Base-by-base conservation (phyloP, 1,140 invertebrate species). In the Lepidurus apus region DNA sequence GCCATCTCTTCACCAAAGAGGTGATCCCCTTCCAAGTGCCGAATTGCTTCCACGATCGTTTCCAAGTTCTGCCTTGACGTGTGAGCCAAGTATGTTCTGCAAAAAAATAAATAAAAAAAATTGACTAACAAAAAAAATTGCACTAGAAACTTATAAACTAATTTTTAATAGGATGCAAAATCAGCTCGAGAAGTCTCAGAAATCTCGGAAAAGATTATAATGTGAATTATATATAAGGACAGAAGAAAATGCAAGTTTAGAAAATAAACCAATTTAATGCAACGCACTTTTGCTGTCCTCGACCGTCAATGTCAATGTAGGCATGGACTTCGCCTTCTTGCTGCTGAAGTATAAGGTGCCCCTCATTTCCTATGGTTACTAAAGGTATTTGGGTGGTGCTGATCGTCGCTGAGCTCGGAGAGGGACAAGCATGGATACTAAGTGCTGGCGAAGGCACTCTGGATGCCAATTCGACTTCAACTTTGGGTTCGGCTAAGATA, bases 21-120 rank as follows among this genome's bases (percentile, higher is more conserved):
- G 84, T 96, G 93, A 84, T 97, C 95, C 8, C 97, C 96, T 85
- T 99, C 97, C 78, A 99, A 86, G 83, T 97, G 96, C 47, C 96
- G 90, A 81, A 98, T 98, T 42, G 97, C 97, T 84, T 99, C 96
- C 9, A 98, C 95, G 80, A 99, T 98, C 1, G 97, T 98, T 84
- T 98, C 95, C 79, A 99, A 87, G 85, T 98, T 98, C 83, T 97
- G 93, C 53, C 95, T 89, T 74, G 94, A 95, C 43, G 93, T 93
- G 82, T 91, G 93, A 24, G 92, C 90, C 75, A 92, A 84, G 82
- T 92, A 93, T 9, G 93, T 84, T 43, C 90, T 88, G 81, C 3
- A 82, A 82, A n/a, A 75, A 74, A 76, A 82, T 43, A 77, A 53
- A 80, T 47, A 77, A 76, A 42, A 34, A 45, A 34, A 80, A 80